phyloP scores from a whole-genome alignment of 2,113 vertebrate species.

The Bujurquina vittata region DNA sequence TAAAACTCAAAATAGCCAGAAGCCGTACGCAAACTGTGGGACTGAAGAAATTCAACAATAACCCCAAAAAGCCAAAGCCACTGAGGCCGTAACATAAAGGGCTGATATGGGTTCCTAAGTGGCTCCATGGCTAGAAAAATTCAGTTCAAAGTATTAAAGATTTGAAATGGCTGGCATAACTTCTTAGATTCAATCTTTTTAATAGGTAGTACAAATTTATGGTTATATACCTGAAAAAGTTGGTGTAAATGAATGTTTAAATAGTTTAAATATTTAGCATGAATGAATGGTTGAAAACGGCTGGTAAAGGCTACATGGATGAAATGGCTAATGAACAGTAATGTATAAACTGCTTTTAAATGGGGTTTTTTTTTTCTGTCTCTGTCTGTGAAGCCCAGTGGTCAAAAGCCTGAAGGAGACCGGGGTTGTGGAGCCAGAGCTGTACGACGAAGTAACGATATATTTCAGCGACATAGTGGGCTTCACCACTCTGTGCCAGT shows the following conservation, averaged over 20 bases:
- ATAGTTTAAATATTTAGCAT: too few species aligned
- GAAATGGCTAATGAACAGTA: too few species aligned
- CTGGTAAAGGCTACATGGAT: too few species aligned
- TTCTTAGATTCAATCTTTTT: neutral
- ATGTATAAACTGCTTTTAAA: too few species aligned
- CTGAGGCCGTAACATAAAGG: neutral
- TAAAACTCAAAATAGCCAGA: too few species aligned
- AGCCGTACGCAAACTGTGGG: too few species aligned
- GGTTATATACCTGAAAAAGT: neutral
- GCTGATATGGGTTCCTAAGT: neutral
- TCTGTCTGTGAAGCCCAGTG: conserved; percentile 83
- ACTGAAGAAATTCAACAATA: too few species aligned
- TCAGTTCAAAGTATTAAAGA: neutral
- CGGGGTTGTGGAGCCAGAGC: conserved; percentile 91
- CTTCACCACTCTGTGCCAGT: conserved; percentile 97
- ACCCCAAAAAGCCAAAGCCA: too few species aligned
- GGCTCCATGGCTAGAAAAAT: neutral
- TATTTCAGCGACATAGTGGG: conserved; percentile 99
- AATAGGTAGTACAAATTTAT: neutral
- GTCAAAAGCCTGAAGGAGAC: conserved; percentile 96
- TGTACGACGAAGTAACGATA: conserved; percentile 95
- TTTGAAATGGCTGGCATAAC: neutral
- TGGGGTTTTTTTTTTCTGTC: neutral
- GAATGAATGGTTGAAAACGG: too few species aligned
- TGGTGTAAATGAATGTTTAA: too few species aligned